Base-by-base conservation (phyloP, 2,888 invertebrate genomes). In the Eretmocerus hayati region DNA sequence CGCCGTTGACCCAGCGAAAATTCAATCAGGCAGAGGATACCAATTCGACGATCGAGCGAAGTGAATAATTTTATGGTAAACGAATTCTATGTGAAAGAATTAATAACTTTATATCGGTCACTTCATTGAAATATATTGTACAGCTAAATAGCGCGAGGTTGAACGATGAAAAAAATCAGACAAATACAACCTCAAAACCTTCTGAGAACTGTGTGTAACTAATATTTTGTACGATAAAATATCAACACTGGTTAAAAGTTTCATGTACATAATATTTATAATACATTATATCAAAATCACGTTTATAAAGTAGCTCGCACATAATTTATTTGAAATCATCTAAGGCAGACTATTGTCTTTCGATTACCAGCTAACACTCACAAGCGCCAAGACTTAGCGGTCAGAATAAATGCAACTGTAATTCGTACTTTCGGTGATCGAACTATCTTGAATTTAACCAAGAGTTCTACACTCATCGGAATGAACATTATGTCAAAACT, bases 31-130 rank as follows among this genome's bases (percentile, higher is more conserved):
- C 50, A 9, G 55, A 57, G 8, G 30, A 46, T 32, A 3, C 35
- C 30, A 42, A 42, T 42, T 32, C 9, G 21, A 23, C 8, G n/a
- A 18, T 26, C 15, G 21, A 20, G n/a, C n/a, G 33, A 16, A 33
- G n/a, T 8, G 15, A 20, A 30, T 15, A n/a, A n/a, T n/a, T 35
- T 15, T 9, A 35, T 9, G 16, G 16, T 18, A 35, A 13, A 35
- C 87, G 26, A 43, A 23, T 9, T 26, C 26, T 11, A 26, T 26
- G 26, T 26, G 11, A 26, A 26, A 26, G 11, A 6, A 26, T 26
- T 11, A 26, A 9, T 11, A 26, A 26, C 26, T 26, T 48, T 44
- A 43, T 40, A 23, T 48, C 39, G 42, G 44, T 44, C 26, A 20
- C 20, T 23, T n/a, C n/a, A n/a, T n/a, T n/a, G n/a, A n/a, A n/a